Conservation (phyloP, 2,888 invertebrate species). For the Dynastes tityus region DNA sequence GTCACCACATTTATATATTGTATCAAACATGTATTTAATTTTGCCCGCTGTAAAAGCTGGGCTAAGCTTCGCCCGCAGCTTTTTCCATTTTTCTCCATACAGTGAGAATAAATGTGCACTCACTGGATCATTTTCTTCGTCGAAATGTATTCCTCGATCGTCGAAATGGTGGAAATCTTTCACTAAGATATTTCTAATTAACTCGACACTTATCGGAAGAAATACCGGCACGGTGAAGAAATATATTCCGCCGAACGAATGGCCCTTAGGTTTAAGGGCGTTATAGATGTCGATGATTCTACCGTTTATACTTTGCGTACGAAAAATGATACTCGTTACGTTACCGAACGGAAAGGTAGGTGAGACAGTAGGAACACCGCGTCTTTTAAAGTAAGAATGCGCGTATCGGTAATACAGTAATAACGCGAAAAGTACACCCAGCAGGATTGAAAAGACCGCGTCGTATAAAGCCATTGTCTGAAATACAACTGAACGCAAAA, state of each 20-base stretch:
- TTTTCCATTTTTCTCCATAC: slow-evolving; percentile 75
- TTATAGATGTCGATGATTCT: slow-evolving; percentile 75
- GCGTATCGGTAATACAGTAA: slow-evolving; percentile 62
- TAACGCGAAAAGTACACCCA: background rate
- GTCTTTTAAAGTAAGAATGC: slow-evolving; percentile 75
- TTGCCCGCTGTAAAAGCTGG: slow-evolving; percentile 78
- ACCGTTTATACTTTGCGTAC: slow-evolving; percentile 76
- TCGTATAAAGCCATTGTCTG: slow-evolving; percentile 32
- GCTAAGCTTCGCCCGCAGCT: slow-evolving; percentile 74
- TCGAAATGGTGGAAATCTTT: slow-evolving; percentile 78
- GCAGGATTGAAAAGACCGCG: slow-evolving; percentile 2
- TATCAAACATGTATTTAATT: slow-evolving; percentile 76
- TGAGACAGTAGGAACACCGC: slow-evolving; percentile 73
- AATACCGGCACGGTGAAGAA: slow-evolving; percentile 77
- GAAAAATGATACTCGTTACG: slow-evolving; percentile 73
- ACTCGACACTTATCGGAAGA: slow-evolving; percentile 75
- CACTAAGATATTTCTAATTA: slow-evolving; percentile 75
- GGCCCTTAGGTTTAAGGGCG: slow-evolving; percentile 68
- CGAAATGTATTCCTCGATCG: slow-evolving; percentile 76
- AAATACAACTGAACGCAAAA: slow-evolving; percentile 22
- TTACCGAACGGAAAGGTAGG: slow-evolving; percentile 79
- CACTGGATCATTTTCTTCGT: slow-evolving; percentile 74
- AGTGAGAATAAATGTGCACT: slow-evolving; percentile 74
- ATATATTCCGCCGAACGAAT: slow-evolving; percentile 75
- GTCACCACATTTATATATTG: slow-evolving; percentile 73